phyloP scores from a whole-genome alignment of 2,888 invertebrate species.

The Amphipyra tragopoginis region DNA sequence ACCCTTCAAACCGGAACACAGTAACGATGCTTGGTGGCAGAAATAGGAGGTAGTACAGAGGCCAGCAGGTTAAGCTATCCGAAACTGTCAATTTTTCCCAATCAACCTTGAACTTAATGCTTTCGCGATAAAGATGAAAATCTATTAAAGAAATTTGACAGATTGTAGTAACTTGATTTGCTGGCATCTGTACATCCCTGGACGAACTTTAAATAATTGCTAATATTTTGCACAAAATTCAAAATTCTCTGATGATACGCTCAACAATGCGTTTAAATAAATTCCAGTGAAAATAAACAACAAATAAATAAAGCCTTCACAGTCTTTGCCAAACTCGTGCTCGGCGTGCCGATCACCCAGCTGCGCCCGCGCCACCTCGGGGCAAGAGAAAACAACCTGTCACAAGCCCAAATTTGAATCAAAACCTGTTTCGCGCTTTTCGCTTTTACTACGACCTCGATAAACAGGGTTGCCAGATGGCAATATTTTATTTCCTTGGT shows the following conservation, averaged over 20 bases:
- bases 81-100: too few species aligned
- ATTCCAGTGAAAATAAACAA: conserved; percentile 17
- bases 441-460: conserved; percentile 78
- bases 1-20: too few species aligned
- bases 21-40: too few species aligned
- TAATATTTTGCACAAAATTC: too few species aligned
- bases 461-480: conserved; percentile 58
- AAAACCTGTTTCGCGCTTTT: conserved; percentile 82
- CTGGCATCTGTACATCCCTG: too few species aligned
- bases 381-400: conserved; percentile 82
- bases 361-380: conserved; percentile 59
- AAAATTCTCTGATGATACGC: not conserved
- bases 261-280: not conserved
- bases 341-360: conserved; percentile 37
- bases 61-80: too few species aligned
- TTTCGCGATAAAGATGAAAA: too few species aligned
- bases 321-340: conserved; percentile 44
- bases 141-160: too few species aligned
- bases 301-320: conserved; percentile 30
- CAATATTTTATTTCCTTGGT: not conserved
- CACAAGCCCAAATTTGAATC: conserved; percentile 75
- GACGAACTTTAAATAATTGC: too few species aligned
- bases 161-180: too few species aligned
- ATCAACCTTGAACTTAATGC: too few species aligned
- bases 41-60: too few species aligned